Evolutionary conservation across 2,113 vertebrate genomes (phyloP), one percentile per base, ranked within the genome.

Genomic region (Nibea albiflora): DNA sequence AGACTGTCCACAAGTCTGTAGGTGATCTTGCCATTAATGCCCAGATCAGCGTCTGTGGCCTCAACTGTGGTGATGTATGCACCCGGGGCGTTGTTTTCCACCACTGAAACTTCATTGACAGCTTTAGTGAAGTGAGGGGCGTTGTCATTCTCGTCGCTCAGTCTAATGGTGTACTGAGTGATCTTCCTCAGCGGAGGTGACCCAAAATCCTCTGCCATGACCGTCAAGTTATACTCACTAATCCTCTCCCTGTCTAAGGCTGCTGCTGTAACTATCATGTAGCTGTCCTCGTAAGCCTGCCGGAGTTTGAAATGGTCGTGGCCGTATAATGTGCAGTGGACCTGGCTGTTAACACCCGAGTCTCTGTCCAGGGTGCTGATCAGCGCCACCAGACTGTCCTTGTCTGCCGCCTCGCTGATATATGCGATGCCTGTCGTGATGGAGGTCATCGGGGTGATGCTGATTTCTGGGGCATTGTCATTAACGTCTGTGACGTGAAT

Each of bases 351-450:
- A 10, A 95, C 89, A 0, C 97, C 97, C 0, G 97, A 96, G 95
- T 99, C 98, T 5, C 95, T 95, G 96, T 99, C 98, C 68, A 96
- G 92, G 95, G 97, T 96, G 39, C 97, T 98, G 96, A 99, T 95
- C 7, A 99, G 95, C 11, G 98, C 98, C 90, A 99, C 97, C 0
- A 98, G 95, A 77, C 97, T 98, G 92, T 97, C 97, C 2, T 90
- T 95, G 28, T 96, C 96, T 0, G 97, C 96, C 0, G 96, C 95
- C 91, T 99, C 97, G 73, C 89, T 96, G 86, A 90, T 94, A 86
- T 91, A 87, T 5, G 89, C 94, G 6, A 78, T 84, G 0, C 96
- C 96, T 0, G 95, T 94, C 0, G 94, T 87, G 0, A 94, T 95
- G 0, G 96, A 95, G 49, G 94, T 95, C 89, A 98, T 96, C 5